Conservation (phyloP, 2,888 invertebrate genomes). For the Choristoneura rosaceana region DNA sequence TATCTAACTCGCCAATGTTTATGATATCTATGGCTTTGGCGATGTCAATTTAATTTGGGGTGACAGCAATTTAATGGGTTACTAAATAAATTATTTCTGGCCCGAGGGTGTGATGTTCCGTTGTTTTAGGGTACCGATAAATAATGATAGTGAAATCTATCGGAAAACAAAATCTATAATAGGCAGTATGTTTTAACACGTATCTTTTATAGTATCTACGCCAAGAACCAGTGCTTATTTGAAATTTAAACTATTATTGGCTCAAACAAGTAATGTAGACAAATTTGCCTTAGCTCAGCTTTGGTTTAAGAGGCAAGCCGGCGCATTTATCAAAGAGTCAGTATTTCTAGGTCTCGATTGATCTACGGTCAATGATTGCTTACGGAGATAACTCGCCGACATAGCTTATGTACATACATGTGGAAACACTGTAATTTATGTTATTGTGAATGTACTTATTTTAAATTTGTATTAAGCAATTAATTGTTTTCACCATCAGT, state of each 20-base stretch:
- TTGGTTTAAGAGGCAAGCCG: slow-evolving; percentile 23
- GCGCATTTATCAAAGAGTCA: slow-evolving; percentile 20
- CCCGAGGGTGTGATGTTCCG: no score
- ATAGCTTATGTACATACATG: background rate
- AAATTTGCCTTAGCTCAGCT: slow-evolving; percentile 9
- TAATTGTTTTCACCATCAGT: no score
- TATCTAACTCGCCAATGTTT: no score
- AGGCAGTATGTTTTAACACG: no score
- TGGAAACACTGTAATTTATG: background rate
- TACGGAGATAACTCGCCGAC: slow-evolving; percentile 10
- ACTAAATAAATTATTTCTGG: no score
- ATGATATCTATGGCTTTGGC: no score
- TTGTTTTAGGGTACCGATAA: no score
- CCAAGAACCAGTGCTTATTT: slow-evolving; percentile 11
- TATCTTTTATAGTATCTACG: background rate
- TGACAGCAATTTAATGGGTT: no score
- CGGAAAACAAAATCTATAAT: no score
- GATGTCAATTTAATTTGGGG: no score
- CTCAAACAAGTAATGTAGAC: slow-evolving; percentile 17
- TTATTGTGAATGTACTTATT: background rate
- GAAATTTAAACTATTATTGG: slow-evolving; percentile 22
- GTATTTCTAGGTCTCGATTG: slow-evolving; percentile 27
- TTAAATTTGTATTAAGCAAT: no score
- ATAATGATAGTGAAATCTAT: no score
- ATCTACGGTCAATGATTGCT: slow-evolving; percentile 28